These are phyloP conservation scores for Barypeithes pellucidus DNA, from an alignment of 2,888 invertebrate species.

Conservation along the genomic window DNA sequence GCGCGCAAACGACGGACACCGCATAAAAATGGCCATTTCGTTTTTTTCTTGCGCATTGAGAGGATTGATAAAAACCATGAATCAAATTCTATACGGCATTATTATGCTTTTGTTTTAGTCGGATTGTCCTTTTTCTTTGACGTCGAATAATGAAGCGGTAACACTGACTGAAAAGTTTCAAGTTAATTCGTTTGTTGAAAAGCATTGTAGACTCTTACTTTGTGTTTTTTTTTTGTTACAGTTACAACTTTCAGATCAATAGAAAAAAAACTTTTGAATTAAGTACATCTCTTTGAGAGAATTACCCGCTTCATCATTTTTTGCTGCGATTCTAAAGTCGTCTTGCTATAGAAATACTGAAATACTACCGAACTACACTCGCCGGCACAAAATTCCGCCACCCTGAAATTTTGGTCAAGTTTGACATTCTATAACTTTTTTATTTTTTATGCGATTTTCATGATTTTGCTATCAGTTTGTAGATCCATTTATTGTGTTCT, in stretches of 20 bases:
- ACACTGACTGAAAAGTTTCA: conserved; percentile 4
- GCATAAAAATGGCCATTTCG: conserved; percentile 42
- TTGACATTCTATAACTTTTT: too few species aligned
- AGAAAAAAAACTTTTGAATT: neutral
- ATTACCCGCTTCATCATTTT: too few species aligned
- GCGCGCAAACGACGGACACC: too few species aligned
- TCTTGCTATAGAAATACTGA: too few species aligned
- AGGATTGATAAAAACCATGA: conserved; percentile 41
- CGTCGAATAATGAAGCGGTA: conserved; percentile 16
- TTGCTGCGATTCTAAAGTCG: too few species aligned
- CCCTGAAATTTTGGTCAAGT: too few species aligned
- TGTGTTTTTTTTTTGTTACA: conserved; percentile 10
- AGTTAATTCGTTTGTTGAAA: conserved; percentile 1
- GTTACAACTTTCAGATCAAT: conserved; percentile 1
- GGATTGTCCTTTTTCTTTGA: conserved; percentile 30
- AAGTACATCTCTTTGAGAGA: too few species aligned
- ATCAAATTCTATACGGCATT: conserved; percentile 36
- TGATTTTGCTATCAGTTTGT: too few species aligned
- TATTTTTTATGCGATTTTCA: too few species aligned
- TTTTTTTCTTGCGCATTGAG: conserved; percentile 40
- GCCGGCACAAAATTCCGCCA: too few species aligned
- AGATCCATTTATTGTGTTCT: too few species aligned
- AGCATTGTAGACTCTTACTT: neutral
- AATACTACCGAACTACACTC: too few species aligned
- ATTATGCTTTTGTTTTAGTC: conserved; percentile 41